Evolutionary conservation across 2,797 vertebrate species (phyloP), one percentile per base, ranked within the genome.

Genomic region (Aldrovandia affinis): DNA sequence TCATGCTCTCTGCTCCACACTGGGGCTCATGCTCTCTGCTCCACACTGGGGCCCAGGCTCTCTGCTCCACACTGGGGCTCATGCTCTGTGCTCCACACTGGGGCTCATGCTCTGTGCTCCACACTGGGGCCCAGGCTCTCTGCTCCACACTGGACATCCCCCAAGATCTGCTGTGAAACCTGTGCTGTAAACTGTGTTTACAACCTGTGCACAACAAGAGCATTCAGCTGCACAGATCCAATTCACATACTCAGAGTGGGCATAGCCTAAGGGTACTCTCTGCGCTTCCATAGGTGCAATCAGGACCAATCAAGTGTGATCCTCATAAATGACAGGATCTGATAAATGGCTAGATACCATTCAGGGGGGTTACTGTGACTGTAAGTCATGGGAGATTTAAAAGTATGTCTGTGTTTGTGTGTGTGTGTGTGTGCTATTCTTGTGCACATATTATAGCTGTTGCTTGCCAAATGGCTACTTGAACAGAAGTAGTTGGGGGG

Each of bases 241-340:
- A 82, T 30, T 82, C 65, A 36, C 65, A 63, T 44, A 52, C 25
- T 28, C 42, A 20, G 2, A 33, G 28, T 65, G 55, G 52, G 44
- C 30, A 70, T 36, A 65, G 54, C 65, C 44, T 44, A 50, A 81
- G n/a, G 12, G 63, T 7, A 80, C 79, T 55, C 28, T 22, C 28
- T 36, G 57, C 39, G 61, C 54, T 80, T 63, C 12, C 44, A 39
- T 52, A 80, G 39, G 80, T 52, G 39, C 54, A 81, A 61, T 81
- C 54, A 81, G 18, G 30, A 55, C 80, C 80, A 81, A 59, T 81
- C 57, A 59, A 80, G 42, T 55, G 80, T 39, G 33, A 36, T 81
- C 55, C 80, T 59, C 3, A 61, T 61, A 63, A 59, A 81, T 81
- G 80, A 42, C 80, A 73, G 81, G 61, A 82, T 50, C 63, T 73